Percentiles rank a stretch among this genome's conserved stretches.
Evolutionary conservation across 2,113 vertebrate species (phyloP).

Genomic region (Rhinopithecus roxellana): DNA sequence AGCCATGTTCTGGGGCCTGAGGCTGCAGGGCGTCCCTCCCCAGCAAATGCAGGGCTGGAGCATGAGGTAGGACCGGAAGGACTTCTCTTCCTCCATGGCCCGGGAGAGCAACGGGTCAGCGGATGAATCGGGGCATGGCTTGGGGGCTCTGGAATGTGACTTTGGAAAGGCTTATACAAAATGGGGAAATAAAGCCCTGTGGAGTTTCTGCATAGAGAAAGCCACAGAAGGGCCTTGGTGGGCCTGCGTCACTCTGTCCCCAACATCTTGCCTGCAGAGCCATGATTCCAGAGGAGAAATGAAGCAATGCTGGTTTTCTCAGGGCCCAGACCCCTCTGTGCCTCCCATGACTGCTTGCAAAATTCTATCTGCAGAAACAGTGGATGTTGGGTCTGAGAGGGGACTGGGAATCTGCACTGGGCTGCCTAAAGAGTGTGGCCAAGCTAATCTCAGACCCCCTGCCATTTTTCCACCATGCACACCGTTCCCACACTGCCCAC

Average conservation of each 20-base stretch:
- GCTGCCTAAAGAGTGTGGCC: rapidly evolving
- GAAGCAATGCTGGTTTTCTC: rapidly evolving
- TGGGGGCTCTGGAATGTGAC: rapidly evolving
- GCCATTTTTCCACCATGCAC: rapidly evolving
- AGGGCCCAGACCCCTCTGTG: rapidly evolving
- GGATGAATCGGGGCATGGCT: rapidly evolving
- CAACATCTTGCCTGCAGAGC: rapidly evolving
- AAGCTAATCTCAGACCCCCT: too few relatives aligned
- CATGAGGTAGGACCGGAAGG: rapidly evolving
- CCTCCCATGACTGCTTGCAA: rapidly evolving
- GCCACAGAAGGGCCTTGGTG: rapidly evolving
- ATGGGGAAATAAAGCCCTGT: rapidly evolving
- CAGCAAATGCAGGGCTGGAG: rapidly evolving
- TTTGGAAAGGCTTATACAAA: neutral
- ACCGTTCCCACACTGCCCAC: rapidly evolving
- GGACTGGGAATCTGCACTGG: neutral
- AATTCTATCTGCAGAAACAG: rapidly evolving
- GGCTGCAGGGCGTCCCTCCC: rapidly evolving
- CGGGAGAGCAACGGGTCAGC: neutral
- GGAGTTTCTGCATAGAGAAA: neutral
- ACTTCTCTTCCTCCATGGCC: rapidly evolving
- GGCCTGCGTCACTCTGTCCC: neutral
- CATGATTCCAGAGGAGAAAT: rapidly evolving
- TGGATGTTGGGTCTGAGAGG: rapidly evolving
- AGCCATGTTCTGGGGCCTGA: rapidly evolving